Evolutionary conservation across 2,113 vertebrate species (phyloP), one percentile per base, ranked within the genome.

Genomic region (Bagarius yarrelli): DNA sequence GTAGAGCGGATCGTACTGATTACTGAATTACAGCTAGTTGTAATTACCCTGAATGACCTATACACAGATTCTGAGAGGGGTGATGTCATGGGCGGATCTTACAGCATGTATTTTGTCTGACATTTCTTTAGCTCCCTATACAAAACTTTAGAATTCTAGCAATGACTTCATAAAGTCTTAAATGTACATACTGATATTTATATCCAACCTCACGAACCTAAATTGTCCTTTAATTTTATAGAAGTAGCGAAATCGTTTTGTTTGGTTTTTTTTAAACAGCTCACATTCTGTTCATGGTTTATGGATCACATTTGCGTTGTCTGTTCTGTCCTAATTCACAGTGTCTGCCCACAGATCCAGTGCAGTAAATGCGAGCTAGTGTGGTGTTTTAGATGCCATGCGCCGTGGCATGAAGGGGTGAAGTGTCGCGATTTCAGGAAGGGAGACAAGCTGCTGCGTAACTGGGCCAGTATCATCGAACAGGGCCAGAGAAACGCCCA

Each of bases 351-450:
- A 8, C 89, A 99, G 98, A 94, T 99, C 89, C 95, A 97, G 92
- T 99, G 98, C 89, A 93, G 92, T 25, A 92, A 89, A 84, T 99
- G 98, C 93, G 96, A 98, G 92, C 96, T 99, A 89, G 88, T 98
- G 87, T 99, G 98, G 98, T 99, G 98, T 95, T 99, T 99, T 90
- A 98, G 96, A 91, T 99, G 98, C 93, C 98, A 99, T 67, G 94
- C 98, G 25, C 98, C 98, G 73, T 99, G 97, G 98, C 98, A 99
- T 84, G 95, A 97, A 87, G 96, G 96, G 0, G 89, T 99, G 86
- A 98, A 96, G 88, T 99, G 98, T 89, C 96, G 95, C 76, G 96
- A 99, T 60, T 99, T 98, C 93, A 95, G 94, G 88, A 97, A 94
- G 86, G 98, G 97, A 85, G 98, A 99, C 94, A 99, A 98, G 85